Evolutionary conservation across 2,797 vertebrate genomes (phyloP).

Genomic region (Chelonia mydas): DNA sequence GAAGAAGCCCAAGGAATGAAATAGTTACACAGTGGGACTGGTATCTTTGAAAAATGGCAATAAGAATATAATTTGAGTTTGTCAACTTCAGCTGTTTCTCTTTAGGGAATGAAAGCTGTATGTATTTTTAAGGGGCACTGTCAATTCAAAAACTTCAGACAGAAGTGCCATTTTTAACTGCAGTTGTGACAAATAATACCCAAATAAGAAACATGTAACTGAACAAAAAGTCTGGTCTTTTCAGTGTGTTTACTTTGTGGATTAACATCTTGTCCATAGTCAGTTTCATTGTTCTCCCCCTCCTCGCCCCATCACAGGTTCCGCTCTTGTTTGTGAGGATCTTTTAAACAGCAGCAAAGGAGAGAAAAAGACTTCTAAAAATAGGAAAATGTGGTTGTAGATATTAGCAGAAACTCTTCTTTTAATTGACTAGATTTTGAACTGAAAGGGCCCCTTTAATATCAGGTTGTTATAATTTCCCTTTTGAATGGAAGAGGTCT

Average conservation of each 20-base stretch:
- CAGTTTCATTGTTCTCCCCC: neutral
- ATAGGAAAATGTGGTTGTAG: neutral
- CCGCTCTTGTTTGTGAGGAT: neutral
- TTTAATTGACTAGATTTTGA: neutral
- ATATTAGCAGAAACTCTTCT: neutral
- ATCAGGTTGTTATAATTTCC: neutral
- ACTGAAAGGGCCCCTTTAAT: neutral
- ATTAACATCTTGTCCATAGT: neutral
- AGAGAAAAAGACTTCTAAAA: neutral
- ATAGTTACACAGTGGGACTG: neutral
- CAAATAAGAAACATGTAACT: neutral
- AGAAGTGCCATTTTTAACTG: neutral
- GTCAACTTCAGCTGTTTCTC: fast-evolving
- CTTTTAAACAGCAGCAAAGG: neutral
- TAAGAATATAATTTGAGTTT: neutral
- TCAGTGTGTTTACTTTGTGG: neutral
- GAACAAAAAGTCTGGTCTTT: neutral
- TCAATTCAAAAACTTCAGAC: neutral
- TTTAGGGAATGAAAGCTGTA: neutral
- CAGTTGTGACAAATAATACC: neutral
- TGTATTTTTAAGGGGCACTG: neutral
- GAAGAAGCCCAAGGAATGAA: neutral
- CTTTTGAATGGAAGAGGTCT: neutral
- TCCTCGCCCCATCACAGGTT: fast-evolving
- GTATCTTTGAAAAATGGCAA: neutral